phyloP scores from a whole-genome alignment of 2,797 vertebrate species.

The Molossus alvarezi region DNA sequence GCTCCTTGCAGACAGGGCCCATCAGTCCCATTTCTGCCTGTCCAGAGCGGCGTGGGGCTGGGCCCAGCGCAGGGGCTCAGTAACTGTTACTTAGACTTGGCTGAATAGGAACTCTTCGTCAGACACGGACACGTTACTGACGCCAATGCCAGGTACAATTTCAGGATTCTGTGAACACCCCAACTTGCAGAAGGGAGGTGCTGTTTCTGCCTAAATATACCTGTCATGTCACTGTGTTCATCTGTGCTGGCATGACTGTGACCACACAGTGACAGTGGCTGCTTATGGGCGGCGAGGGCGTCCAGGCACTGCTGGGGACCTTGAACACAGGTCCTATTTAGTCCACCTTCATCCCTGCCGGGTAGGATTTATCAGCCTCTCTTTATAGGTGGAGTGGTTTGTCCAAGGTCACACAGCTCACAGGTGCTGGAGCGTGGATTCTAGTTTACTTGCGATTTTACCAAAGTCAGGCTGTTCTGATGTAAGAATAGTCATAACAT shows the following conservation, averaged over 20 bases:
- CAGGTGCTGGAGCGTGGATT: not conserved
- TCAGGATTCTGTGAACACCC: not conserved
- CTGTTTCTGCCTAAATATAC: not conserved
- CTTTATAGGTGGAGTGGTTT: not conserved
- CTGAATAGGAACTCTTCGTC: not conserved
- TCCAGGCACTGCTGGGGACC: not conserved
- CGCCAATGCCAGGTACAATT: not conserved
- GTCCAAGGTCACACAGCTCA: not conserved
- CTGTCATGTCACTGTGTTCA: not conserved
- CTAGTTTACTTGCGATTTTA: not conserved
- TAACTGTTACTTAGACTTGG: not conserved
- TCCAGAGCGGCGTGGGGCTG: not conserved
- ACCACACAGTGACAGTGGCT: not conserved
- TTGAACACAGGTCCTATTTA: not conserved
- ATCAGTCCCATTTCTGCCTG: not conserved
- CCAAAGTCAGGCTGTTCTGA: not conserved
- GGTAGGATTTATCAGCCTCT: not conserved
- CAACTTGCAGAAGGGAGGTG: not conserved
- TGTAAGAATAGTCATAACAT: not conserved
- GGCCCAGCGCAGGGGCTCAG: not conserved
- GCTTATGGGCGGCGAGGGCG: fast-evolving
- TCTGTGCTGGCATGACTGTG: not conserved
- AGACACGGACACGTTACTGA: not conserved
- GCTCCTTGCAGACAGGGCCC: not conserved
- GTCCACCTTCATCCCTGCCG: not conserved